Base-by-base conservation (phyloP, 1,140 invertebrate species). In the Heliconius melpomene region DNA sequence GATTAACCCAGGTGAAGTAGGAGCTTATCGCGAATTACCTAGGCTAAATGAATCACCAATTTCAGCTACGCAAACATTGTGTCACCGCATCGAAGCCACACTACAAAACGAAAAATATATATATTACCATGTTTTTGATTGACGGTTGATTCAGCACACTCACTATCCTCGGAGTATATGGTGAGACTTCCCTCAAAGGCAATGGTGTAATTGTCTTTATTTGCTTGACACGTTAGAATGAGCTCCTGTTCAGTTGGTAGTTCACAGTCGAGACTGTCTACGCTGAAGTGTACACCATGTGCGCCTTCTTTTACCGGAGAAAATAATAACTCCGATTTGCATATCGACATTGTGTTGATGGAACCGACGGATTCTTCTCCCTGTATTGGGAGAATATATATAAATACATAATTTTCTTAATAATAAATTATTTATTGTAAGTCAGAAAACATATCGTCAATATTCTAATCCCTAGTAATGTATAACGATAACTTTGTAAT, bases 191-290 rank as follows among this genome's bases (percentile, higher is more conserved):
- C 98, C 95, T 98, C 98, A 87, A 98, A 98, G 73, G 98, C 98
- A 87, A 99, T 98, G 75, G 98, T 99, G 90, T 99, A 99, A 94
- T 98, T 98, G 89, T 98, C 97, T 95, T 98, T 98, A 88, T 99
- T 98, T 18, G 97, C 97, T 90, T 97, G 97, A 90, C 97, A 98
- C 75, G 98, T 98, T 52, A 98, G 95, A 86, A 98, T 96, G 89
- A 98, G 97, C 87, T 98, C 98, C 82, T 96, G 96, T 87, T 97
- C 96, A 72, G 96, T 96, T 83, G 95, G 95, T 78, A 96, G 95
- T 87, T 98, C 97, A 93, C 97, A 98, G 91, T 99, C 98, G 75
- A 99, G 95, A 71, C 98, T 98, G 90, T 99, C 98, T 32, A 98
- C 97, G 77, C 97, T 98, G 92, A 98, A 98, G 89, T 98, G 98